Base-by-base conservation (phyloP, 2,113 vertebrate genomes). In the Microtus pennsylvanicus region DNA sequence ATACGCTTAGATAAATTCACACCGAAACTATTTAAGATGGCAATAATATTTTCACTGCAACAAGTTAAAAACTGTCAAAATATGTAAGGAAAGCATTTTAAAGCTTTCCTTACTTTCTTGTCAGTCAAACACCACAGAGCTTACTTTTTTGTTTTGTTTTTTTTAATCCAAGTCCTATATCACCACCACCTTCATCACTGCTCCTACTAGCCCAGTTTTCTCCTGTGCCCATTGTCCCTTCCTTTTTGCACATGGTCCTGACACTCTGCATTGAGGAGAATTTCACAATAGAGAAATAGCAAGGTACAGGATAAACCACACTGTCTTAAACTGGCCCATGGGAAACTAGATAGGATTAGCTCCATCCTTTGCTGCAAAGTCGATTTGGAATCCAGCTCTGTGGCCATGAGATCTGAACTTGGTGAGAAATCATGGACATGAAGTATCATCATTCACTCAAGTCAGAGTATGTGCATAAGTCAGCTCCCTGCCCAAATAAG, bases 321-420 rank as follows among this genome's bases (percentile, higher is more conserved):
- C 2, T 92, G 12, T 93, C 42, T 89, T 93, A 91, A 97, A 65
- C 63, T n/a, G 89, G 50, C n/a, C 63, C 47, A 72, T 8, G 21
- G 50, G 95, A 95, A 93, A 81, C 42, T 85, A 58, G 50, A 86
- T 63, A 4, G 47, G 92, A 55, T 83, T 76, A 78, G 55, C 82
- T 58, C 11, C 5, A 47, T 90, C 86, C 50, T 97, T 92, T 94
- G 89, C 93, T 95, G 81, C 87, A 91, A 95, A 96, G 77, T 91
- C 30, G 35, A 83, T 76, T 93, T 96, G 50, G 81, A 90, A 96
- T 95, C 85, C 92, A 26, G 74, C 65, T 58, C 38, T 94, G 63
- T 85, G 65, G 69, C 81, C 95, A 52, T 94, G 76, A 92, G 42
- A 85, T 93, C 33, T 83, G 92, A 88, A 90, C 33, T 89, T n/a